Evolutionary conservation across 2,113 vertebrate species (phyloP).

Genomic region (Phaethon lepturus): DNA sequence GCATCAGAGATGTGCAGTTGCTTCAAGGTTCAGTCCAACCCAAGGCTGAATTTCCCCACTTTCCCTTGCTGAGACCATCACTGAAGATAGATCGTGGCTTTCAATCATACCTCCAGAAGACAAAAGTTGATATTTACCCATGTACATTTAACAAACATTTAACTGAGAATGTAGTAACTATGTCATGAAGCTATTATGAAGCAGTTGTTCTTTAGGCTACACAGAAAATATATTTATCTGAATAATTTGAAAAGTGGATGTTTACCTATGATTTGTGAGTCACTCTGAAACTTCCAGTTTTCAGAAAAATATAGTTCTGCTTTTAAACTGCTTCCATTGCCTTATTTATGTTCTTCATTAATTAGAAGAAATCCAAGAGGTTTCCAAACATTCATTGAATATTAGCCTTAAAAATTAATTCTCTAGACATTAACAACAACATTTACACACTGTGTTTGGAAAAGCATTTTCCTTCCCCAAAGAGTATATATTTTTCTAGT

Average conservation of each 20-base stretch:
- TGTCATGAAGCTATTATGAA: neutral
- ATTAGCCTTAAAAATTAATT: constrained; percentile 15
- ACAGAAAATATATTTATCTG: neutral
- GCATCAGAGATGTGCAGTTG: neutral
- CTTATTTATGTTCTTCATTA: neutral
- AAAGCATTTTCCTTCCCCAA: constrained; percentile 15
- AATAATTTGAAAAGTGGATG: neutral
- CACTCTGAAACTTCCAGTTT: neutral
- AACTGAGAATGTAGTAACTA: neutral
- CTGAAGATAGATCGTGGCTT: neutral
- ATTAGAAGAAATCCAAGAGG: neutral
- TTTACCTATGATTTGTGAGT: neutral
- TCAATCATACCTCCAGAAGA: neutral
- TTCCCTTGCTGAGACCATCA: neutral
- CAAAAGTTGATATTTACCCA: neutral
- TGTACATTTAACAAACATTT: fast-evolving
- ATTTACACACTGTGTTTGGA: neutral
- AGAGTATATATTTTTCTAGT: neutral
- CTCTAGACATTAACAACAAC: neutral
- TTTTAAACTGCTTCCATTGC: neutral
- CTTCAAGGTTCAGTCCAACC: neutral
- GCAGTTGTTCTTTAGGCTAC: neutral
- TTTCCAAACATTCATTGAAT: neutral
- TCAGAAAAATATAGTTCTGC: neutral
- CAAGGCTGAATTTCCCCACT: neutral